Conservation (phyloP, 2,888 invertebrate genomes). For the Gymnocheta viridis region DNA sequence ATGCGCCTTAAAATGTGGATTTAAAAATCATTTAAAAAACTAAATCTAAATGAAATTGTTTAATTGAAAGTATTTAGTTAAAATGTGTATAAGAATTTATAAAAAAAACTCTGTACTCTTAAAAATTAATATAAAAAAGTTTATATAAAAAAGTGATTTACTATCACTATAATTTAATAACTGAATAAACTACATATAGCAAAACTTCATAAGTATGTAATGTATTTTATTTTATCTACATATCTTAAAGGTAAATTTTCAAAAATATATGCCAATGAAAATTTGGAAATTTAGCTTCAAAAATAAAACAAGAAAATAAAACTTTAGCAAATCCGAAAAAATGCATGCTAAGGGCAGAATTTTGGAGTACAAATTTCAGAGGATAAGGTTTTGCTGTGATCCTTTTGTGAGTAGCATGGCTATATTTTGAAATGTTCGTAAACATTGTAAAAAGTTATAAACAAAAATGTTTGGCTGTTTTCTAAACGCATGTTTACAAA, state of each 20-base stretch:
- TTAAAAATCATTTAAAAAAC: constrained; percentile 55
- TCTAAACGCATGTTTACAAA: no score
- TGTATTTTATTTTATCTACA: not conserved
- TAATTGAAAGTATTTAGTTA: constrained; percentile 67
- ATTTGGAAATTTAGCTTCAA: no score
- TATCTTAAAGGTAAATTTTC: not conserved
- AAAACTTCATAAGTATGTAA: constrained; percentile 4
- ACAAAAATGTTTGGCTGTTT: no score
- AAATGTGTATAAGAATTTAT: constrained; percentile 68
- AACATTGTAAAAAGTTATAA: no score
- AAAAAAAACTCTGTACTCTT: constrained; percentile 54
- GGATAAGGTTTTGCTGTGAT: no score
- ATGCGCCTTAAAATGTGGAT: constrained; percentile 70
- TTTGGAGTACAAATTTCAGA: no score
- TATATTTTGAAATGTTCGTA: no score
- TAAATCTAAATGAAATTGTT: constrained; percentile 46
- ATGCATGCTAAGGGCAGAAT: no score
- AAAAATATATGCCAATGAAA: not conserved
- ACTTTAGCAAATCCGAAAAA: no score
- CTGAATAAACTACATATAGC: constrained; percentile 43
- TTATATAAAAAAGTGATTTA: constrained; percentile 66
- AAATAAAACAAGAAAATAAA: no score
- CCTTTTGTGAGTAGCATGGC: no score
- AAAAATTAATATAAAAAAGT: constrained; percentile 35
- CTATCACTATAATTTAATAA: constrained; percentile 49